A percentile compares a stretch with the other conserved stretches of the same genome.
Evolutionary conservation across 2,113 vertebrate genomes (phyloP).

Genomic region (Zosterops japonicus): DNA sequence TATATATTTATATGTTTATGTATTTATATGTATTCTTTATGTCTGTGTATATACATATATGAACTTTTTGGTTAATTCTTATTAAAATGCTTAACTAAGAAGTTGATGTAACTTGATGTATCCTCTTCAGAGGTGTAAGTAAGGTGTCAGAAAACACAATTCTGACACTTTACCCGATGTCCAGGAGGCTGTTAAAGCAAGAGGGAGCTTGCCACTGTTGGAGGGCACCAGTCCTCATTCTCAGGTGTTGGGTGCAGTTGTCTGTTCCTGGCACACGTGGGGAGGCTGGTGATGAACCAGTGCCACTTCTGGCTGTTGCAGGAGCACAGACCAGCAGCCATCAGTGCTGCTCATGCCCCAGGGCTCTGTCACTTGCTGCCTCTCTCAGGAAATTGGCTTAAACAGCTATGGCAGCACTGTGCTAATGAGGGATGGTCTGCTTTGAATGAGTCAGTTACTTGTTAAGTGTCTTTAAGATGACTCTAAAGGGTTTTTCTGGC

Average conservation of each 20-base stretch:
- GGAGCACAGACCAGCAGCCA: not conserved
- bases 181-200: not conserved
- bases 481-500: not conserved
- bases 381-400: not conserved
- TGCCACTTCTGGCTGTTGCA: not conserved
- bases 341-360: not conserved
- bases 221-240: not conserved
- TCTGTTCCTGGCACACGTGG: not conserved
- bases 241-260: not conserved
- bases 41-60: not conserved
- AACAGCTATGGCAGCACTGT: not conserved
- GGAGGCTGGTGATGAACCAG: not conserved
- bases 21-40: not conserved
- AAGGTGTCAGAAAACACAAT: not conserved
- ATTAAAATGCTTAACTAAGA: not conserved
- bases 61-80: not conserved
- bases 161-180: not conserved
- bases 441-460: not conserved
- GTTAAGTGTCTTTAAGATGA: not conserved
- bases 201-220: not conserved
- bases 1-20: not conserved
- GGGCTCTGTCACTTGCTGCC: not conserved
- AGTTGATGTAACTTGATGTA: not conserved
- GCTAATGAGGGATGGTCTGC: not conserved
- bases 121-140: not conserved